Conservation (phyloP, 2,888 invertebrate species). For the Theristus sp. region DNA sequence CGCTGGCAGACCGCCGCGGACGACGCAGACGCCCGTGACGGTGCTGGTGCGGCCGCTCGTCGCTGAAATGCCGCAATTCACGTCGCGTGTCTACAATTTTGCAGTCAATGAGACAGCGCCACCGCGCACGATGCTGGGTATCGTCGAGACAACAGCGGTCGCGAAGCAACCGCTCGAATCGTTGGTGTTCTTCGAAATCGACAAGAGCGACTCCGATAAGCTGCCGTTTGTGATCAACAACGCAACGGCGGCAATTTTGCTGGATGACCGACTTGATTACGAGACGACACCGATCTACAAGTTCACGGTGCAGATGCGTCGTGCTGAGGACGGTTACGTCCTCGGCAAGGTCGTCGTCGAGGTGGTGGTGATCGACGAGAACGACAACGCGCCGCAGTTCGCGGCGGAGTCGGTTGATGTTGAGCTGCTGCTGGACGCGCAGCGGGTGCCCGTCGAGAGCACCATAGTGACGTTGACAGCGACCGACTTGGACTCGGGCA, state of each 20-base stretch:
- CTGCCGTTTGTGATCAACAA: background rate
- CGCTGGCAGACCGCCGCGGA: slow-evolving; percentile 13
- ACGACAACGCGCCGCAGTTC: slow-evolving; percentile 17
- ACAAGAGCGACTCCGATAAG: background rate
- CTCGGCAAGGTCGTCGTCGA: no score
- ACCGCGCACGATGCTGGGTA: background rate
- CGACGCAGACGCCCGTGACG: slow-evolving; percentile 6
- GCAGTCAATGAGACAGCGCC: background rate
- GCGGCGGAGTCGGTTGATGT: slow-evolving; percentile 10
- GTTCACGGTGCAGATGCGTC: background rate
- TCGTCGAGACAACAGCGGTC: no score
- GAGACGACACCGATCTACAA: background rate
- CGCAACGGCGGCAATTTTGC: background rate
- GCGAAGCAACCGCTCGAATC: no score
- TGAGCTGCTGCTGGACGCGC: background rate
- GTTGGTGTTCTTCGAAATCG: no score
- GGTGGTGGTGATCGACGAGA: slow-evolving; percentile 18
- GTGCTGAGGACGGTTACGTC: background rate
- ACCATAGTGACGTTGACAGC: slow-evolving; percentile 38
- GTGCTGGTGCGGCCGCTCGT: background rate
- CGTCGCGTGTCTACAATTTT: no score
- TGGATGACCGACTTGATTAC: slow-evolving; percentile 12
- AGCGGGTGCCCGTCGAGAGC: background rate
- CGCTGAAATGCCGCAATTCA: background rate
- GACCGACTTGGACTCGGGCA: slow-evolving; percentile 68